Evolutionary conservation across 2,113 vertebrate genomes (phyloP).

Genomic region (Onychorhynchus coronatus): DNA sequence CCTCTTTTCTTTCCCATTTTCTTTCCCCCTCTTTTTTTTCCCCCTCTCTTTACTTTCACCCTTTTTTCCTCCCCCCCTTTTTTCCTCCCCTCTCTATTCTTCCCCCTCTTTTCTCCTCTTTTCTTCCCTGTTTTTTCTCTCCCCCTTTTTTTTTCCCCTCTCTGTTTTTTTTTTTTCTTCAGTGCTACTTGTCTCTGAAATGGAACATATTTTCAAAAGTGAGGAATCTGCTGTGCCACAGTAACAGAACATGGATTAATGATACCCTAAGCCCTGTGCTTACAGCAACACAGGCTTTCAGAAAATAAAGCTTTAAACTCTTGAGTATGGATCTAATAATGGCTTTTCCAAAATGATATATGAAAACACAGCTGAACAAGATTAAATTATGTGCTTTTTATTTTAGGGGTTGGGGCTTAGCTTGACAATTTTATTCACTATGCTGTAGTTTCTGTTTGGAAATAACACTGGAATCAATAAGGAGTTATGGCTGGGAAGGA

Average conservation of each 20-base stretch:
- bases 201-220: not conserved
- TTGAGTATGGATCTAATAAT: not conserved
- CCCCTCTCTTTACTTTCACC: not conserved
- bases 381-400: not conserved
- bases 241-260: not conserved
- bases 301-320: not conserved
- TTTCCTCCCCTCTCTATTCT: too few relatives aligned
- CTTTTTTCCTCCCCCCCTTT: not conserved
- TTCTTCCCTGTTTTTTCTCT: not conserved
- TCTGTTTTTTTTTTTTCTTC: not conserved
- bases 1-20: too few relatives aligned
- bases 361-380: not conserved
- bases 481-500: not conserved
- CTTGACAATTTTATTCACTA: not conserved
- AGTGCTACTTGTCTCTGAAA: not conserved
- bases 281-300: not conserved
- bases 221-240: not conserved
- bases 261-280: not conserved
- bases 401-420: not conserved
- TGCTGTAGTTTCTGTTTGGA: not conserved
- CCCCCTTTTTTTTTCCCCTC: not conserved
- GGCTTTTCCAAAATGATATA: not conserved
- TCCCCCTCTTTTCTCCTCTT: not conserved
- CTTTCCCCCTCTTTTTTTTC: not conserved
- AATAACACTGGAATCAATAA: not conserved